Conservation (phyloP, 2,113 vertebrate genomes). For the Chaetodon auriga region DNA sequence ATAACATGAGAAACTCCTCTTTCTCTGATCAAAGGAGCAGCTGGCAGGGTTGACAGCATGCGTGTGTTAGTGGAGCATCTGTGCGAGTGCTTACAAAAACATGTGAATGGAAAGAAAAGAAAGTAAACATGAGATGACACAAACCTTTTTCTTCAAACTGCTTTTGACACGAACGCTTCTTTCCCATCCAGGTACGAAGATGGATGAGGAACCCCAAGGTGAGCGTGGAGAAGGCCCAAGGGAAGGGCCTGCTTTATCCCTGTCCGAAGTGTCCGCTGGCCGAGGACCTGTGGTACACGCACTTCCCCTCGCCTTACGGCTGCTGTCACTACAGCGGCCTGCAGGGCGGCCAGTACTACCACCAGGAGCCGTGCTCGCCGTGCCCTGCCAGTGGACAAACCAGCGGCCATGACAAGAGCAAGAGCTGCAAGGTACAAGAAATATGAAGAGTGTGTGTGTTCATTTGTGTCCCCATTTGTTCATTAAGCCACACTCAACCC, state of each 20-base stretch:
- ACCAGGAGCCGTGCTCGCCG: constrained; percentile 82
- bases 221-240: constrained; percentile 90
- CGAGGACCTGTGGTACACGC: constrained; percentile 85
- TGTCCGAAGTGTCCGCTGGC: constrained; percentile 86
- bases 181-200: constrained; percentile 88
- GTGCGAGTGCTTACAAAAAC: neutral
- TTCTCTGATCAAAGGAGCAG: constrained; percentile 55
- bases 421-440: constrained; percentile 88
- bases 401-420: constrained; percentile 84
- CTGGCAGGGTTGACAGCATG: constrained; percentile 30
- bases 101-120: neutral
- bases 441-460: neutral
- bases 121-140: neutral
- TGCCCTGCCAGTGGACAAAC: constrained; percentile 78
- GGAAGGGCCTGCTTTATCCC: constrained; percentile 86
- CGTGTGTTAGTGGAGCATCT: constrained; percentile 6
- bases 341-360: constrained; percentile 79
- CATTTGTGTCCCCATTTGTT: constrained; percentile 1
- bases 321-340: constrained; percentile 84
- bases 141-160: neutral
- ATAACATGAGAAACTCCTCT: constrained; percentile 33
- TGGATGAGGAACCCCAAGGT: constrained; percentile 96
- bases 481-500: neutral
- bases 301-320: constrained; percentile 87
- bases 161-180: neutral